phyloP scores from a whole-genome alignment of 1,140 invertebrate species.

The Macrocentrus cingulum region DNA sequence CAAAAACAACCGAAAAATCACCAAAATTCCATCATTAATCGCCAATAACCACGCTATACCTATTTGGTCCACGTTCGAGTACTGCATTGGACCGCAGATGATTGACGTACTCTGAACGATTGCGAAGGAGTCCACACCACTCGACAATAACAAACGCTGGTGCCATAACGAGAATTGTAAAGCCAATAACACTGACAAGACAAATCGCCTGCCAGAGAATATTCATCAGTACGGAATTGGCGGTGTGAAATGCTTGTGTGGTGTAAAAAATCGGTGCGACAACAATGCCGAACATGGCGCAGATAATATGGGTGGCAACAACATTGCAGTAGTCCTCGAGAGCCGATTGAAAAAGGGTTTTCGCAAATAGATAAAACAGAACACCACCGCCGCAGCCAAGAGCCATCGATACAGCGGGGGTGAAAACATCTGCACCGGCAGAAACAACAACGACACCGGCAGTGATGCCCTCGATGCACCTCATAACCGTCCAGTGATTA shows the following conservation, averaged over 20 bases:
- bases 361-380: conserved; percentile 33
- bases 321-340: conserved; percentile 45
- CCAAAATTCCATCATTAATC: not conserved
- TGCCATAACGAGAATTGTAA: conserved; percentile 27
- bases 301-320: conserved; percentile 33
- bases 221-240: conserved; percentile 22
- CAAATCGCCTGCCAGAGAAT: conserved; percentile 39
- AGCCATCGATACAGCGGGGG: conserved; percentile 28
- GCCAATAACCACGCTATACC: conserved; percentile 13
- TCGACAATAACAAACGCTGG: conserved; percentile 29
- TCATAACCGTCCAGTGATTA: conserved; percentile 40
- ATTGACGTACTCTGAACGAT: conserved; percentile 38
- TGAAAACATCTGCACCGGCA: conserved; percentile 34
- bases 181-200: conserved; percentile 24
- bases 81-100: conserved; percentile 31
- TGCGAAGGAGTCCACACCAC: conserved; percentile 31
- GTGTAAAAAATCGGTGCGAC: conserved; percentile 29
- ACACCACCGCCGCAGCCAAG: conserved; percentile 33
- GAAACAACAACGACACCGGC: conserved; percentile 35
- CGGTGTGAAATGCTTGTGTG: not conserved
- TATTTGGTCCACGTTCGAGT: conserved; percentile 16
- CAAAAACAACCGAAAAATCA: not conserved
- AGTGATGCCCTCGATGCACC: conserved; percentile 38
- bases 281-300: conserved; percentile 31
- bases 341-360: conserved; percentile 33